Percentiles rank a stretch among this genome's conserved stretches.
Evolutionary conservation across 2,797 vertebrate species (phyloP).

Genomic region (Danio choprae): DNA sequence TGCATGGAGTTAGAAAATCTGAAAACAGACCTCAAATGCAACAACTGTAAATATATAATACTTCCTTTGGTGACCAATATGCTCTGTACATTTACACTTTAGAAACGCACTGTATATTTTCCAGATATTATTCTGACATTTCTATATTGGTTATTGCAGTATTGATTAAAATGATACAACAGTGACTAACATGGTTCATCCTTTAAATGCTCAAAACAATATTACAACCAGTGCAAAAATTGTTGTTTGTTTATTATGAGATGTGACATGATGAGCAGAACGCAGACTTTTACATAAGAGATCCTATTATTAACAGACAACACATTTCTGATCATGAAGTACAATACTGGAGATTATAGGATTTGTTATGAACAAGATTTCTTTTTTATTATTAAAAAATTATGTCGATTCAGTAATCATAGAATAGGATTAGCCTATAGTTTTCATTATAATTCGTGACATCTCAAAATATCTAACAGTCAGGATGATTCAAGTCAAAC

Average conservation of each 20-base stretch:
- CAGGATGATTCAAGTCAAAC: neutral
- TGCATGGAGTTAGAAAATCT: constrained; percentile 7
- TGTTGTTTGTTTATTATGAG: constrained; percentile 17
- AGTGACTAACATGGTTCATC: neutral
- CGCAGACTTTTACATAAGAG: neutral
- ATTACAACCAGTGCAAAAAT: neutral
- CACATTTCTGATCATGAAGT: constrained; percentile 7
- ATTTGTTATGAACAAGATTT: constrained; percentile 2
- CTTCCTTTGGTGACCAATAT: constrained; percentile 56
- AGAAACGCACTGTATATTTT: constrained; percentile 53
- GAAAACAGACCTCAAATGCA: neutral
- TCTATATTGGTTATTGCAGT: constrained; percentile 24
- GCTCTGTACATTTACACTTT: constrained; percentile 50
- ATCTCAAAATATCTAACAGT: neutral
- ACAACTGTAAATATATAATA: constrained; percentile 53
- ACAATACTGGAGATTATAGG: neutral
- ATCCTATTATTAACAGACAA: constrained; percentile 33
- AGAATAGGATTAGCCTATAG: neutral
- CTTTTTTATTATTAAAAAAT: constrained; percentile 13
- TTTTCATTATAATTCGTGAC: neutral
- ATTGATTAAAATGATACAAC: constrained; percentile 3
- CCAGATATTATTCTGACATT: constrained; percentile 41
- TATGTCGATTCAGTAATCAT: neutral
- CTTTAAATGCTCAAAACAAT: neutral
- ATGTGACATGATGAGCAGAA: neutral